Evolutionary conservation across 2,797 vertebrate species (phyloP), one percentile per base, ranked within the genome.

Genomic region (Danio choprae): DNA sequence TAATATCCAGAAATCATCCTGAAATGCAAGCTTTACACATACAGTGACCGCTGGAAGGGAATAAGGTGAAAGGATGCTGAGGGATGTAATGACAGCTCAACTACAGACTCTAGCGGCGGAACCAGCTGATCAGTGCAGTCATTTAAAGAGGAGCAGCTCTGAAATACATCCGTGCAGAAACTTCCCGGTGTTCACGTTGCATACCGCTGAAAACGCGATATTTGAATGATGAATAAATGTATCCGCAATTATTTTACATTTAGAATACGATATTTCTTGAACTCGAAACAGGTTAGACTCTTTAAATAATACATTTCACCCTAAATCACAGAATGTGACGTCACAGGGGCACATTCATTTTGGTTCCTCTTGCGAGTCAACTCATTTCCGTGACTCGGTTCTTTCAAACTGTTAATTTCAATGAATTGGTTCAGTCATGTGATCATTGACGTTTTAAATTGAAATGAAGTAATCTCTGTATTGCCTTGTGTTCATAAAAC

Each of bases 1-100:
- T 12, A 0, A 40, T 84, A 43, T 82, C 63, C 59, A 68, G 5
- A 65, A 22, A 56, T 62, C 69, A 60, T 29, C 13, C 13, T 10
- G 11, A 59, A 58, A 43, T 44, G 4, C 6, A 50, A 51, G 36
- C 64, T 36, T n/a, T 59, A 41, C 7, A 36, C 4, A 46, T 40
- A 29, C 60, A 68, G 41, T 53, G 70, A 82, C 58, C 41, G 62
- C 56, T 48, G 12, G 41, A 63, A 64, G 71, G 56, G 16, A 60
- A 38, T 36, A 74, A 38, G 67, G 56, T 68, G 15, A 74, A 60
- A 80, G 56, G 85, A 82, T 82, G 80, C 77, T 78, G 58, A 67
- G 51, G 58, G 72, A 84, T 79, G 67, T 62, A 40, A 51, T 48
- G 76, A 68, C 76, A 82, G 73, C 22, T 79, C 51, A 63, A 41